Base-by-base conservation (phyloP, 2,888 invertebrate genomes). In the Ectemnius lituratus region DNA sequence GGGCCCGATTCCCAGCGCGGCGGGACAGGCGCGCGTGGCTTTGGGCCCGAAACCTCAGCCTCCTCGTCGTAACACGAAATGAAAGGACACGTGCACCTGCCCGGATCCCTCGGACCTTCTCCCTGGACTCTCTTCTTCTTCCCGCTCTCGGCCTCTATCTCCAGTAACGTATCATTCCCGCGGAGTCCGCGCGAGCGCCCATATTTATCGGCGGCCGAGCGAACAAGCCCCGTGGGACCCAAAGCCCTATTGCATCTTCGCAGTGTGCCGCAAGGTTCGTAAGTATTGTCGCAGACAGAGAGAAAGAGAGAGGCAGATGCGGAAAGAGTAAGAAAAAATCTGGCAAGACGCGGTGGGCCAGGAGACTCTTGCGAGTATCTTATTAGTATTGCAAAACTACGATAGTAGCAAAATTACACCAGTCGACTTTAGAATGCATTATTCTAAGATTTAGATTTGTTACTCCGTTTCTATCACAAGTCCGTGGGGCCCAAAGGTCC, bases 41-140 rank as follows among this genome's bases (percentile, higher is more conserved):
- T 86, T 78, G 81, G 73, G 78, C 76, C 76, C 78, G 76, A 75
- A 80, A 74, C 78, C 71, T 37, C 77, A 76, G 75, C 79, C 78
- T 75, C 77, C 82, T 82, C 79, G 83, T 77, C 82, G 83, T 78
- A 85, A 87, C 86, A 87, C 85, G 83, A 88, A 90, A 89, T 87
- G 85, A 88, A 37, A 89, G 52, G 16, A 88, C 87, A 87, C 85
- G 84, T 85, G 85, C 88, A 87, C 86, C 87, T 85, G 86, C 86
- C 85, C 37, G 37, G 37, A 8, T 37, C 37, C 37, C 37, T 37
- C 37, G 37, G 37, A 37, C 37, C 37, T 37, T 37, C 37, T 37
- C 37, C 82, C 76, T 84, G 78, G 80, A 75, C 83, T 75, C 73
- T 69, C 77, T 68, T 76, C 74, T 80, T 75, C 72, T 73, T 83